Conservation (phyloP, 2,113 vertebrate genomes). For the Marcusenius ussheri region DNA sequence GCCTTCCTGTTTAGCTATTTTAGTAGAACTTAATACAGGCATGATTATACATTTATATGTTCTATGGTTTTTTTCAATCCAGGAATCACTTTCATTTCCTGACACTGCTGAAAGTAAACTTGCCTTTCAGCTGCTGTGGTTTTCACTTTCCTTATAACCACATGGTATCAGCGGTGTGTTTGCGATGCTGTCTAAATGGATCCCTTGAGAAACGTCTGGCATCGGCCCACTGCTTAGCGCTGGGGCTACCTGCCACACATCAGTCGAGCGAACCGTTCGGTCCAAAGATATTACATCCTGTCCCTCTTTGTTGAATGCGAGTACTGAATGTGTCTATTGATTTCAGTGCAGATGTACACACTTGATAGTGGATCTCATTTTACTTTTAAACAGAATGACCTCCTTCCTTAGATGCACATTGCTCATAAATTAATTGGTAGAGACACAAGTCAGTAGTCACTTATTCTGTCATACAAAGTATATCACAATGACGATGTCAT, state of each 20-base stretch:
- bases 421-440: neutral
- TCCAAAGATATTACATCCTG: constrained; percentile 7
- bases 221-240: neutral
- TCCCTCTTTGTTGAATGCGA: neutral
- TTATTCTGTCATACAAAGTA: neutral
- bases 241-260: neutral
- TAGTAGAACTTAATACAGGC: constrained; percentile 8
- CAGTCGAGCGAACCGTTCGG: neutral
- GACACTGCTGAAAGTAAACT: neutral
- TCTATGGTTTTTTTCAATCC: neutral
- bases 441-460: neutral
- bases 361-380: neutral
- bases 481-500: neutral
- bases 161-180: neutral
- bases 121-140: neutral
- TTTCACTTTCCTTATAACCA: neutral
- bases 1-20: constrained; percentile 4
- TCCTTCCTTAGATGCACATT: neutral
- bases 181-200: neutral
- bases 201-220: neutral
- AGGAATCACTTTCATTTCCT: neutral
- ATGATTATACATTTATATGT: constrained; percentile 8
- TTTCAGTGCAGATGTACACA: neutral
- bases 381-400: neutral
- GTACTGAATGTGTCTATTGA: neutral